These are phyloP conservation scores for Cerastis rubricosa DNA, from an alignment of 2,888 invertebrate species.

Conservation along the genomic window DNA sequence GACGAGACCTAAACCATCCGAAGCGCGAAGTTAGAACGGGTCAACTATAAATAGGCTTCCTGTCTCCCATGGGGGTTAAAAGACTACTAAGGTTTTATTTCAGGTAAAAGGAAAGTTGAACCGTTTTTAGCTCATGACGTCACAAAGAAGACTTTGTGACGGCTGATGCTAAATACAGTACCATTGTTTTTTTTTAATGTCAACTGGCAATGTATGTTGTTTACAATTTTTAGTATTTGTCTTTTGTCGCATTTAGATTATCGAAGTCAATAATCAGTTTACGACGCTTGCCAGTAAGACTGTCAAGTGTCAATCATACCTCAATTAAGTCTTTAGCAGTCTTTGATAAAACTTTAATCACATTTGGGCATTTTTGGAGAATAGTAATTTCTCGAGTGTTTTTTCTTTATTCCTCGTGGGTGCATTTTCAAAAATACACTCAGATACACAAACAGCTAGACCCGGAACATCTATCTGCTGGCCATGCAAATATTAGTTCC, in stretches of 20 bases:
- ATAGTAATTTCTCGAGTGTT: too few species aligned
- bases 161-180: neutral
- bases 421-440: too few species aligned
- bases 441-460: too few species aligned
- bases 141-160: neutral
- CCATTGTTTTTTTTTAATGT: neutral
- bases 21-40: neutral
- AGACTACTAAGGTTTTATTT: constrained; percentile 6
- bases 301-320: too few species aligned
- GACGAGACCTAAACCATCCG: neutral
- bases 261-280: too few species aligned
- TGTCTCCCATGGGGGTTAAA: neutral
- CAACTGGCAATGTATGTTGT: neutral
- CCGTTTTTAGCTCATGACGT: neutral
- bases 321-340: too few species aligned
- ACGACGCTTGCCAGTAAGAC: too few species aligned
- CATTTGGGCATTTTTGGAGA: too few species aligned
- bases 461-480: too few species aligned
- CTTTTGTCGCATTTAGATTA: neutral
- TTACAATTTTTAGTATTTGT: neutral
- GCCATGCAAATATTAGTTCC: too few species aligned
- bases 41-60: constrained; percentile 2
- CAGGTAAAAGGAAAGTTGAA: neutral
- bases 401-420: too few species aligned
- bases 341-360: too few species aligned